These are phyloP conservation scores for Amblyopsis hoosieri DNA, from an alignment of 2,797 vertebrate species.

Conservation along the genomic window DNA sequence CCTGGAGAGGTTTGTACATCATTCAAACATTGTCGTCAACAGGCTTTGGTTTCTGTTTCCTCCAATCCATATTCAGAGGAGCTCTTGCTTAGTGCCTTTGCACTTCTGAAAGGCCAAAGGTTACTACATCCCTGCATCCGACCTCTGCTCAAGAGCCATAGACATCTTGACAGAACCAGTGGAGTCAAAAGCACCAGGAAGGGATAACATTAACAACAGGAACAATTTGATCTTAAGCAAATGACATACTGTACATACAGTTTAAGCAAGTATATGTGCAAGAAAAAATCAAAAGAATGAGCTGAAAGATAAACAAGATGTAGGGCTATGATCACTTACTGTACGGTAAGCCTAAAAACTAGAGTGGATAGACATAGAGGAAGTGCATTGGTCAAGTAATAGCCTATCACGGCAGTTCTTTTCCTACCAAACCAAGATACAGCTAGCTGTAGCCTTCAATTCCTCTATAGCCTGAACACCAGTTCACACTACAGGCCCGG, in stretches of 20 bases:
- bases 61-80: slow-evolving; percentile 57
- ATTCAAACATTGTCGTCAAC: slow-evolving; percentile 70
- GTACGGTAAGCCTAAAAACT: slow-evolving; percentile 34
- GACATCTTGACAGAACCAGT: slow-evolving; percentile 16
- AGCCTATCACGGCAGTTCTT: slow-evolving; percentile 45
- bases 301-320: slow-evolving; percentile 45
- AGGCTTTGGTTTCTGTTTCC: slow-evolving; percentile 79
- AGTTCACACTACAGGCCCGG: slow-evolving; percentile 22
- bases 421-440: slow-evolving; percentile 37
- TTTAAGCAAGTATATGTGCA: slow-evolving; percentile 31
- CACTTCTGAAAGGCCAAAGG: slow-evolving; percentile 21
- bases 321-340: slow-evolving; percentile 16
- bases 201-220: slow-evolving; percentile 49
- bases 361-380: slow-evolving; percentile 37
- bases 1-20: slow-evolving; percentile 74
- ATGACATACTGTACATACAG: slow-evolving; percentile 56
- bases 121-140: slow-evolving; percentile 14
- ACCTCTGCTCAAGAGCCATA: slow-evolving; percentile 5
- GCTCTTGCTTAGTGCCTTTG: slow-evolving; percentile 35
- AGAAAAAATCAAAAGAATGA: slow-evolving; percentile 27
- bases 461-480: background rate
- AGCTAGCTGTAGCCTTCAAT: slow-evolving; percentile 30
- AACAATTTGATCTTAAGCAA: slow-evolving; percentile 52
- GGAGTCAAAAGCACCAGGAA: slow-evolving; percentile 44
- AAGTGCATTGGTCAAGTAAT: slow-evolving; percentile 69